Percentiles rank a stretch among this genome's conserved stretches.
These are phyloP conservation scores for Amiota minor DNA, from an alignment of 2,888 invertebrate genomes.

Conservation along the genomic window DNA sequence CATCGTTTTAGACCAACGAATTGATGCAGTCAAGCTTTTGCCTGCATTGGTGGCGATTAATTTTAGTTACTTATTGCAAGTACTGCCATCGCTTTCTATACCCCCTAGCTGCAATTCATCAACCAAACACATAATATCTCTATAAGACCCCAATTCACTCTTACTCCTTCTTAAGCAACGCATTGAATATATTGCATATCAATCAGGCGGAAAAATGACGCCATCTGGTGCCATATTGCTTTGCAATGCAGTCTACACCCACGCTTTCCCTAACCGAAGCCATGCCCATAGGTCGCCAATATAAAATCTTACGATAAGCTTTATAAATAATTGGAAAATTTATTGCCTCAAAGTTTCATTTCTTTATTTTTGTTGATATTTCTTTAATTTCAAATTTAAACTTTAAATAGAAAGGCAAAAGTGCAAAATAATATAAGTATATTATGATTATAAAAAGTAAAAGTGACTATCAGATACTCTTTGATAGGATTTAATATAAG, in stretches of 20 bases:
- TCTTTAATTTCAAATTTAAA: slow-evolving; percentile 2
- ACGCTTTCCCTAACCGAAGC: background rate
- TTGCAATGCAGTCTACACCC: slow-evolving; percentile 46
- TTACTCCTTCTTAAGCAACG: background rate
- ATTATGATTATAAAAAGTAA: no score
- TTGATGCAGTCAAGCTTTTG: slow-evolving; percentile 27
- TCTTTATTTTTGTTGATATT: background rate
- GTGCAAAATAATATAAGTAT: background rate
- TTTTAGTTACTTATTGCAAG: slow-evolving; percentile 44
- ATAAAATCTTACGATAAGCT: slow-evolving; percentile 10
- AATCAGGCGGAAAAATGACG: slow-evolving; percentile 45
- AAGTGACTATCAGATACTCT: no score
- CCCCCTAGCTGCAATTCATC: background rate
- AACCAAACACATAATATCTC: no score
- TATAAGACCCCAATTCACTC: no score
- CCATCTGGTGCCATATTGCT: slow-evolving; percentile 57
- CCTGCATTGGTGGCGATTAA: slow-evolving; percentile 48
- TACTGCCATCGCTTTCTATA: background rate
- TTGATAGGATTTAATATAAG: no score
- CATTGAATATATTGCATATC: slow-evolving; percentile 41
- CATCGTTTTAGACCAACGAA: slow-evolving; percentile 14
- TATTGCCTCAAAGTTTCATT: slow-evolving; percentile 14
- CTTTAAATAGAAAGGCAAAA: background rate
- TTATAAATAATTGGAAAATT: slow-evolving; percentile 26
- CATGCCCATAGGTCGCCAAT: background rate